Percentiles rank a stretch among this genome's conserved stretches.
phyloP scores from a whole-genome alignment of 2,113 vertebrate genomes.

The human (Homo sapiens) region DNA sequence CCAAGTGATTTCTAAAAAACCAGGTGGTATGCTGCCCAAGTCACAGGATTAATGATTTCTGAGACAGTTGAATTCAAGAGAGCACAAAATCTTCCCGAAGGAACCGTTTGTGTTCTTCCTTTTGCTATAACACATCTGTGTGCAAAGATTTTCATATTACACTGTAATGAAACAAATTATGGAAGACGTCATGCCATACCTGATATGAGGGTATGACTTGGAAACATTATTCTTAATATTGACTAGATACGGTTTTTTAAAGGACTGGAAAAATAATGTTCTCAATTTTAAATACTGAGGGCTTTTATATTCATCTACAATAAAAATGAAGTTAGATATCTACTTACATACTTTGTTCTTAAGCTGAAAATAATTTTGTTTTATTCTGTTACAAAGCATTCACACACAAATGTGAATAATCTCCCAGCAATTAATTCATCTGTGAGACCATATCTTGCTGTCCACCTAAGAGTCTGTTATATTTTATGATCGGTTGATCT shows the following conservation, averaged over 20 bases:
- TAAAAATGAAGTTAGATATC: neutral
- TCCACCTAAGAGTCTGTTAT: neutral
- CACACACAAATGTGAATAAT: neutral
- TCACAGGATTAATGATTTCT: neutral
- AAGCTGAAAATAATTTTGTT: neutral
- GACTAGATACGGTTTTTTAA: neutral
- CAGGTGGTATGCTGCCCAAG: neutral
- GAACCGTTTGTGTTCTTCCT: neutral
- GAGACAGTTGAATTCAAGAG: neutral
- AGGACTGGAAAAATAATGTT: neutral
- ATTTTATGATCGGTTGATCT: neutral
- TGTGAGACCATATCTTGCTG: neutral
- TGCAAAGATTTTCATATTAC: neutral
- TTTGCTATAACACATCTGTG: neutral
- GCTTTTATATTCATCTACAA: neutral
- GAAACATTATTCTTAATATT: neutral
- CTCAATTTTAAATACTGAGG: neutral
- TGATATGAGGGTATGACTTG: neutral
- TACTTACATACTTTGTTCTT: neutral
- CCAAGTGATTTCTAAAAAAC: constrained; percentile 45
- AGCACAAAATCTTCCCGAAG: neutral
- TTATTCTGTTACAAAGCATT: neutral
- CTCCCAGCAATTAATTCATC: neutral
- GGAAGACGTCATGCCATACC: neutral
- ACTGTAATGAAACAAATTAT: neutral